Evolutionary conservation across 2,113 vertebrate species (phyloP), one percentile per base, ranked within the genome.

Genomic region (Zingel zingel): DNA sequence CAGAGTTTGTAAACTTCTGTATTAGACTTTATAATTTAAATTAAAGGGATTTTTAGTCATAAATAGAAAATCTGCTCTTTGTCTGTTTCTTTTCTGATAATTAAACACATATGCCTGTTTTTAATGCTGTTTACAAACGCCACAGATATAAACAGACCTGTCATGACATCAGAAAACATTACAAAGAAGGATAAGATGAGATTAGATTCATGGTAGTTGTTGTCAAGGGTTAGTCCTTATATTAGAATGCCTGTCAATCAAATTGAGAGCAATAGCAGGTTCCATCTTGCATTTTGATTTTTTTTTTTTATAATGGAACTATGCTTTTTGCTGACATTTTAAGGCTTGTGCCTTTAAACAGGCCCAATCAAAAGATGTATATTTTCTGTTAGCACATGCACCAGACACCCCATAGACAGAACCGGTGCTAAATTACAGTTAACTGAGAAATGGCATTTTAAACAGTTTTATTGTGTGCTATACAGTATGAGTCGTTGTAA

Each of bases 211-310:
- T 36, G 16, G 45, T 30, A 19, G 76, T 25, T 61, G 54, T 10
- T 62, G 16, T 59, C 45, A 27, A n/a, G 51, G 51, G 12, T 53
- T 39, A 25, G 14, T 50, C 13, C 27, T 50, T 61, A 1, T 5
- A 54, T 39, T 74, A 9, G 59, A 74, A 63, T 58, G 39, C 25
- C 9, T 67, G 70, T 21, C 63, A 67, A 6, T 81, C 54, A 81
- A 53, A 81, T 6, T 45, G 30, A n/a, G 64, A 79, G 30, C 2
- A 3, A 36, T 14, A 45, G 36, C 73, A 43, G 50, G 6, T 33
- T 47, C 25, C 48, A 23, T 30, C 15, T 56, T 18, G 7, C 33
- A 15, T 27, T 39, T 53, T 27, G 4, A 23, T 16, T 33, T 33
- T 39, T 39, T 50, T 74, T 39, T 39, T 50, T 74, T 21, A 11